Conservation (phyloP, 1,140 invertebrate species). For the Anthonomus grandis region DNA sequence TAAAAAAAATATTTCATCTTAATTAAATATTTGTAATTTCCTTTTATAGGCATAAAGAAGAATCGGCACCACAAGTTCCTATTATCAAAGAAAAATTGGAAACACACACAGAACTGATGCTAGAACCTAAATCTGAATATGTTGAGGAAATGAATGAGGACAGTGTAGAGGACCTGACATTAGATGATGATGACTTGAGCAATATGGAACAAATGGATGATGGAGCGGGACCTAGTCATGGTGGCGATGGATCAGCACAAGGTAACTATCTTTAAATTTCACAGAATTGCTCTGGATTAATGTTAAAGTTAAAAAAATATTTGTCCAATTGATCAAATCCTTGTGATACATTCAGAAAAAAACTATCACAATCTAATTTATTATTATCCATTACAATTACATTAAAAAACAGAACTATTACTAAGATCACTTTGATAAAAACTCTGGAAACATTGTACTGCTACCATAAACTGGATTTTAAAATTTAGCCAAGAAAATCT, state of each 20-base stretch:
- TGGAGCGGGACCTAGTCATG: constrained; percentile 58
- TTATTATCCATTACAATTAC: too few species aligned
- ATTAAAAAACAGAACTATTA: too few species aligned
- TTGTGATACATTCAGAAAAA: too few species aligned
- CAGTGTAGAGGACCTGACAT: constrained; percentile 76
- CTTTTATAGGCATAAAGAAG: constrained; percentile 20
- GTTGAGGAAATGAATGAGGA: constrained; percentile 69
- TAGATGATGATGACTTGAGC: constrained; percentile 72
- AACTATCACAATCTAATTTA: too few species aligned
- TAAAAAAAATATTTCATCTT: background rate
- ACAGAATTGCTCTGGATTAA: too few species aligned
- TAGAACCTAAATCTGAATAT: constrained; percentile 75
- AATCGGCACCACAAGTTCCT: constrained; percentile 39
- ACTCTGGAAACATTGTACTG: too few species aligned
- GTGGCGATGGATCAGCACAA: constrained; percentile 56
- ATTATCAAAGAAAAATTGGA: constrained; percentile 50
- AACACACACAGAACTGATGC: constrained; percentile 55
- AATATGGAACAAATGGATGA: constrained; percentile 61
- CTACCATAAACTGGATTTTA: too few species aligned
- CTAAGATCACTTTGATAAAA: too few species aligned
- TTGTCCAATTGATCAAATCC: too few species aligned
- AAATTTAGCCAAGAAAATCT: too few species aligned
- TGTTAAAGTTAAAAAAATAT: too few species aligned
- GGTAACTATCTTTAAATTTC: constrained; percentile 42
- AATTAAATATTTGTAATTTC: constrained; percentile 1